Evolutionary conservation across 2,113 vertebrate genomes (phyloP).

Genomic region (Athene cunicularia): DNA sequence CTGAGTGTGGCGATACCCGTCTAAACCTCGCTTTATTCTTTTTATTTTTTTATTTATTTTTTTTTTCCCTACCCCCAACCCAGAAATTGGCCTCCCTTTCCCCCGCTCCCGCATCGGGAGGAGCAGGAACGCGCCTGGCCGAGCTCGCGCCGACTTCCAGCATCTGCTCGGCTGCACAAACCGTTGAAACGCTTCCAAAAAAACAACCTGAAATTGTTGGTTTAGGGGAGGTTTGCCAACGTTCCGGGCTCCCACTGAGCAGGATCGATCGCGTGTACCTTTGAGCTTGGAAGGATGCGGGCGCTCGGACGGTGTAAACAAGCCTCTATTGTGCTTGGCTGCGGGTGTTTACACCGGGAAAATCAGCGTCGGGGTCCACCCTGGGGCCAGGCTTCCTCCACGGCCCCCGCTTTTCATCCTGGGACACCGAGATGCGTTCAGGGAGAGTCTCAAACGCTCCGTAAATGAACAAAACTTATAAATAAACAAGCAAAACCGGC

Average conservation of each 20-base stretch:
- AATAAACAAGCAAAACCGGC: background rate
- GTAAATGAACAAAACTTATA: background rate
- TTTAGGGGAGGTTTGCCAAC: background rate
- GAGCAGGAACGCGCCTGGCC: background rate
- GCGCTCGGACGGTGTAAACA: background rate
- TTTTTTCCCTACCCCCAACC: background rate
- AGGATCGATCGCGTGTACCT: background rate
- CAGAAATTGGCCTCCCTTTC: background rate
- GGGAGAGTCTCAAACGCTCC: background rate
- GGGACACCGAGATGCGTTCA: background rate
- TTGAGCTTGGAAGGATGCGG: background rate
- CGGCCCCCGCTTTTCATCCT: background rate
- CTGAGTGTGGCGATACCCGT: background rate
- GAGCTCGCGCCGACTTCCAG: background rate
- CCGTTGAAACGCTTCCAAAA: background rate
- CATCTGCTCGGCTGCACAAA: background rate
- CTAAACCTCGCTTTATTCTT: background rate
- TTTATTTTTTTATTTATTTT: too few relatives aligned
- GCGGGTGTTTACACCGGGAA: background rate
- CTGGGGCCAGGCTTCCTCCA: background rate
- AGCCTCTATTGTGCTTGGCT: background rate
- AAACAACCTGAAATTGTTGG: background rate
- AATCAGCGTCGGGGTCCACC: background rate
- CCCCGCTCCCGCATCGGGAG: too few relatives aligned
- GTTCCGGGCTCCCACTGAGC: background rate